Base-by-base conservation (phyloP, 2,113 vertebrate species). In the Lethenteron camtschaticum region DNA sequence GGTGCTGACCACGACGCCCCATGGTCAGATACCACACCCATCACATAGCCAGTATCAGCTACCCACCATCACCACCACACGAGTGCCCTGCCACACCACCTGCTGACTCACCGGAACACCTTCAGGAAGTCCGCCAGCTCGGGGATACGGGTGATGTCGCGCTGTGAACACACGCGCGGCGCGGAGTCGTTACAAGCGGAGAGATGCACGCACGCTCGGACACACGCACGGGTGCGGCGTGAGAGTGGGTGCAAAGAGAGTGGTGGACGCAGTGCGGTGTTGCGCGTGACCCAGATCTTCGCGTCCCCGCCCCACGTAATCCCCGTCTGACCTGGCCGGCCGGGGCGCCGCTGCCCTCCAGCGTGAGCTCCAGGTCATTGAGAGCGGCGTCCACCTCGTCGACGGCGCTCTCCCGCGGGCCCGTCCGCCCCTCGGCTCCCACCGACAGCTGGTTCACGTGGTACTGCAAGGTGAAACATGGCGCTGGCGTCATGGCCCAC, bases 371-470 rank as follows among this genome's bases (percentile, higher is more conserved):
- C 76, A 99, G 75, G 75, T 89, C 87, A 66, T 87, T 89, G 68
- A 99, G 83, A 0, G 94, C 94, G 0, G 90, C 94, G 74, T 96
- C 94, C 2, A 99, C 84, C 83, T 99, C 94, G 68, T 99, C 94
- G 1, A 85, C 80, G 71, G 96, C 94, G 0, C 82, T 81, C 11
- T 96, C 90, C 41, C 41, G 41, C 41, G 41, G 41, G 41, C 41
- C 41, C 41, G 41, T 3, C 41, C 41, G 41, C 79, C 95, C 92
- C 76, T 96, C 94, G 55, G 90, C 88, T 90, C 96, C 95, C 83
- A 95, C 87, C 9, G 92, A 96, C 75, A 99, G 81, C 77, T 99
- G 96, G 78, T 99, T 99, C 85, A 99, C 89, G 80, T 99, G 94
- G 78, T 99, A 96, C 94, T 99, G 81, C 41, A 81, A 80, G 16